A percentile compares a stretch with the other conserved stretches of the same genome.
Conservation (phyloP, 2,797 vertebrate species). For the Salarias fasciatus region DNA sequence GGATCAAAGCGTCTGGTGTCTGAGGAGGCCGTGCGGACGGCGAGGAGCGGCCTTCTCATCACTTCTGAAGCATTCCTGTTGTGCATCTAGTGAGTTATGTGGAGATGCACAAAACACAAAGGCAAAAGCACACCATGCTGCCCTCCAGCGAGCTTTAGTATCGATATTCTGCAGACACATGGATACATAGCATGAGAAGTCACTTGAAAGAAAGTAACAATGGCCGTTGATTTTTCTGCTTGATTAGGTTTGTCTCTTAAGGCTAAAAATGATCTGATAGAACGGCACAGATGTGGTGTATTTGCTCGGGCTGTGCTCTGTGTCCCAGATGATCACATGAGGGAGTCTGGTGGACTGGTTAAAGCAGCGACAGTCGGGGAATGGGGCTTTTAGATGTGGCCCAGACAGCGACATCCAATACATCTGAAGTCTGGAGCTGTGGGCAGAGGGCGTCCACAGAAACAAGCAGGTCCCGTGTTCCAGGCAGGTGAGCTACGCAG, state of each 20-base stretch:
- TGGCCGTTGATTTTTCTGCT: slow-evolving; percentile 54
- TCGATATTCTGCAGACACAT: slow-evolving; percentile 4
- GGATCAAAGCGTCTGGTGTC: slow-evolving; percentile 41
- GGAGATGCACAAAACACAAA: slow-evolving; percentile 19
- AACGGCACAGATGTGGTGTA: slow-evolving; percentile 56
- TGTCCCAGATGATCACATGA: slow-evolving; percentile 41
- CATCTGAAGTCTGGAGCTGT: slow-evolving; percentile 32
- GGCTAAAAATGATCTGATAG: slow-evolving; percentile 54
- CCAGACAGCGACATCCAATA: slow-evolving; percentile 43
- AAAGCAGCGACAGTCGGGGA: slow-evolving; percentile 6
- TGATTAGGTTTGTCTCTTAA: slow-evolving; percentile 47
- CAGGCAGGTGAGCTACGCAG: slow-evolving; percentile 32
- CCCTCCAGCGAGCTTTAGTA: slow-evolving; percentile 19
- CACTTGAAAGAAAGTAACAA: slow-evolving; percentile 40
- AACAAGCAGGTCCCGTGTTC: slow-evolving; percentile 20
- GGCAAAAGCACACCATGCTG: slow-evolving; percentile 45
- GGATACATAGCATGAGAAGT: slow-evolving; percentile 39
- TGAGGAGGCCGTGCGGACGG: slow-evolving; percentile 16
- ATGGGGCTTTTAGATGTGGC: slow-evolving; percentile 41
- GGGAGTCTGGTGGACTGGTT: slow-evolving; percentile 14
- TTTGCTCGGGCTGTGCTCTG: slow-evolving; percentile 45
- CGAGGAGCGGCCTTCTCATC: slow-evolving; percentile 9
- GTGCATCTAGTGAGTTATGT: slow-evolving; percentile 26
- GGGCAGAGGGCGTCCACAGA: slow-evolving; percentile 17
- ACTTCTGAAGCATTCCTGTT: slow-evolving; percentile 8